phyloP scores from a whole-genome alignment of 2,797 vertebrate species.

The Schizopygopsis malacanthus region DNA sequence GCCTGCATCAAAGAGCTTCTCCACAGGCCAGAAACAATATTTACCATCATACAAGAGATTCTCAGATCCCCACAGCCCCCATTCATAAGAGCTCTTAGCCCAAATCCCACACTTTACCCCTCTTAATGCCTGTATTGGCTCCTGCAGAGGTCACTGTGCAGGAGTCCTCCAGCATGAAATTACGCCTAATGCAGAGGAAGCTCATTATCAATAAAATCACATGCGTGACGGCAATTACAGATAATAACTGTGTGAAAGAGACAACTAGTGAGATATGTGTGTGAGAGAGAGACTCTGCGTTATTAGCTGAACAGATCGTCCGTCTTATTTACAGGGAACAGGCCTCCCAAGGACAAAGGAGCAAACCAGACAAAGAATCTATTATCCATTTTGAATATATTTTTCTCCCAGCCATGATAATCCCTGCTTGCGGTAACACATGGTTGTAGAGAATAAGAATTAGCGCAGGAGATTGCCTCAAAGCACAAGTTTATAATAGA shows the following conservation, averaged over 20 bases:
- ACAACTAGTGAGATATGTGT: conserved; percentile 70
- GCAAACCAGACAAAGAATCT: conserved; percentile 75
- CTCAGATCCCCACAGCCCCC: conserved; percentile 66
- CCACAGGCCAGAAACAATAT: conserved; percentile 61
- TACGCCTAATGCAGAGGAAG: conserved; percentile 79
- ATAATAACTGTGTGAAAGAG: conserved; percentile 80
- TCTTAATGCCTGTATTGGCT: conserved; percentile 77
- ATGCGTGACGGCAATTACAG: conserved; percentile 81
- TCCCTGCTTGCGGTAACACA: conserved; percentile 60
- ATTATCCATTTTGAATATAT: conserved; percentile 66
- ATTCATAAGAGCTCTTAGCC: conserved; percentile 70
- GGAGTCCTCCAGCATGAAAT: conserved; percentile 80
- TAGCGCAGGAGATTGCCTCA: conserved; percentile 57
- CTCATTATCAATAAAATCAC: conserved; percentile 85
- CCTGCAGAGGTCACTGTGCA: conserved; percentile 75
- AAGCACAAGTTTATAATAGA: conserved; percentile 64
- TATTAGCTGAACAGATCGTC: conserved; percentile 67
- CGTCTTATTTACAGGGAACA: conserved; percentile 72
- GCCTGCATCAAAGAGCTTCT: conserved; percentile 56
- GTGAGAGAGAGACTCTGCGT: conserved; percentile 51
- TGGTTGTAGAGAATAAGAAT: conserved; percentile 57
- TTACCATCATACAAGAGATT: conserved; percentile 69
- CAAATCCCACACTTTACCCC: conserved; percentile 64
- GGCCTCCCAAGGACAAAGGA: conserved; percentile 77
- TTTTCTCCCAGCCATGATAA: conserved; percentile 69